Base-by-base conservation (phyloP, 2,797 vertebrate species). In the Amniataba percoides region DNA sequence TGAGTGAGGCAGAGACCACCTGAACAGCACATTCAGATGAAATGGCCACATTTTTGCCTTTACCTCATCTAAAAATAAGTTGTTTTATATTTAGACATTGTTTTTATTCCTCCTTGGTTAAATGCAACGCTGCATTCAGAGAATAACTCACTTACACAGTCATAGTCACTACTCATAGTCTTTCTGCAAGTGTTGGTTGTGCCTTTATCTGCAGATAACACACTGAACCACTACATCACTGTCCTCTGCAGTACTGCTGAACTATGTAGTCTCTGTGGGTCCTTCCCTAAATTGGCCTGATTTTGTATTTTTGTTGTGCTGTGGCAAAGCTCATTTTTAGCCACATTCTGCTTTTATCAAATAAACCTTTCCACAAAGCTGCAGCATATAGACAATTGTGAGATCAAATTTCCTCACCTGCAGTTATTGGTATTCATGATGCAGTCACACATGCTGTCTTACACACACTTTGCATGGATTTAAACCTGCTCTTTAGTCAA, bases 381-480 rank as follows among this genome's bases (percentile, higher is more conserved):
- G 40, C 45, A 46, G 16, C 7, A 16, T 46, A 18, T 46, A 11
- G 11, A 11, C 13, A 40, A 21, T 27, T n/a, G 16, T 60, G 43
- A 5, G 2, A 53, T 56, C 6, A 14, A 4, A 23, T 59, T 64
- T 72, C 14, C 31, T 56, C 25, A 42, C 64, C 62, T 76, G 56
- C 18, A 46, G 55, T 72, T 59, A 51, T 79, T 81, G 48, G 62
- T 59, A 71, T 83, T 77, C 46, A 48, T 48, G 11, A 69, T n/a
- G n/a, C n/a, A n/a, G n/a, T n/a, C 6, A 45, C 39, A 45, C 36
- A 76, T 19, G 53, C 27, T 55, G 19, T 21, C 43, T 40, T 74
- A 36, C 61, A 6, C 13, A 23, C 46, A 16, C 19, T 72, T 71
- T 42, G 19, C 58, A 18, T 71, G 63, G 65, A 77, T 81, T 69